These are phyloP conservation scores for Coboldia fuscipes DNA, from an alignment of 1,140 invertebrate species.

Conservation along the genomic window DNA sequence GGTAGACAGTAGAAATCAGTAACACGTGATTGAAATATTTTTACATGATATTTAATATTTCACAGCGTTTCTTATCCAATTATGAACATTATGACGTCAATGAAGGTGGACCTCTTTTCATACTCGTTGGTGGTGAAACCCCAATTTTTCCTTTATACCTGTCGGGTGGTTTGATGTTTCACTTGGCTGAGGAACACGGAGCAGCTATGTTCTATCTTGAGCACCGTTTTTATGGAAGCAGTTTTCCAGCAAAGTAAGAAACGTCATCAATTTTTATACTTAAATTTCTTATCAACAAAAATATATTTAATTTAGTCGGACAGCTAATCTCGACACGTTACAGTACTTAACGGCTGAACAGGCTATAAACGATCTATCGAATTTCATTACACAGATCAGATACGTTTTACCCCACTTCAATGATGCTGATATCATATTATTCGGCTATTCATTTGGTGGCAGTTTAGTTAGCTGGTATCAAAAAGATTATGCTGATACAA, in stretches of 20 bases:
- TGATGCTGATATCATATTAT: no score
- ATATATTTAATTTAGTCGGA: no score
- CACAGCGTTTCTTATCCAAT: constrained; percentile 33
- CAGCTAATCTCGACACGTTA: no score
- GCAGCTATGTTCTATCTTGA: constrained; percentile 46
- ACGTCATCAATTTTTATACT: no score
- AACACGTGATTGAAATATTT: no score
- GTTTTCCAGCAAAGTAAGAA: constrained; percentile 42
- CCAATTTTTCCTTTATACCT: constrained; percentile 23
- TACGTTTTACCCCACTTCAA: no score
- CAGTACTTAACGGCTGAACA: constrained; percentile 42
- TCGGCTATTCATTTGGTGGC: constrained; percentile 64
- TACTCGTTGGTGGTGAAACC: constrained; percentile 50
- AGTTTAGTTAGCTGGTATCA: constrained; percentile 54
- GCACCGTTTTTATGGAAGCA: constrained; percentile 64
- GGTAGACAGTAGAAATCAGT: no score
- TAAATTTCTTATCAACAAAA: no score
- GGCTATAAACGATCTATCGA: constrained; percentile 46
- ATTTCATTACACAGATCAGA: constrained; percentile 33
- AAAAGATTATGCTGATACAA: constrained; percentile 51
- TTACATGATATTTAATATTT: no score
- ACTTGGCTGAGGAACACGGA: constrained; percentile 29
- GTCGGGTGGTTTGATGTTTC: constrained; percentile 26
- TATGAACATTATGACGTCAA: constrained; percentile 20
- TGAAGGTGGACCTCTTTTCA: constrained; percentile 34